Evolutionary conservation across 2,888 invertebrate species (phyloP), one percentile per base, ranked within the genome.

Genomic region (Andrena marginata): DNA sequence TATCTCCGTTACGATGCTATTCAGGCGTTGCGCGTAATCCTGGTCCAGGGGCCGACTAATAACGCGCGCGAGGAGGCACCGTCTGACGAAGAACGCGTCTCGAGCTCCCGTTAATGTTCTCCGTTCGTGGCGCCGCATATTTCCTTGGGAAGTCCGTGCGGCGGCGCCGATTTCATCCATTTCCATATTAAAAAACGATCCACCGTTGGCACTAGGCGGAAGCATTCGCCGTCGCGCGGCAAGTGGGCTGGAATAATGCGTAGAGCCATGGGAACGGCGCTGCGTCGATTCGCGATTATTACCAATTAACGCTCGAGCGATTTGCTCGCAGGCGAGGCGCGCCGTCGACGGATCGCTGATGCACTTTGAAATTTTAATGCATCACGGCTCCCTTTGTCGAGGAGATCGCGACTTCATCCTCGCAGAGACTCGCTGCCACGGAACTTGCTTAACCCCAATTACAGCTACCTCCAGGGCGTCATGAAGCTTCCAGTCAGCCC

Each of bases 291-390:
- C 8, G 33, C 23, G 20, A 77, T 80, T 75, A 84, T 70, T 54
- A 13, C 8, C 67, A 64, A 82, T 82, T 85, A 68, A 82, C 78
- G 59, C 16, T 42, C 62, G 71, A 63, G 33, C 23, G n/a, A 70
- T 8, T 76, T 20, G 49, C 23, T 29, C 16, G 33, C 29, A 48
- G 35, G 23, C 31, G 49, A 8, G 29, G 23, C 23, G 48, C 26
- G 54, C 31, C 5, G 26, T 60, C 13, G 60, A 8, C 1, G 42
- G 10, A 8, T 31, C 13, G 8, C 13, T 16, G n/a, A 48, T 54
- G 60, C 49, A 62, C 70, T 62, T 69, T 68, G 62, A 69, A 78
- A 74, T 80, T 80, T 83, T 85, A 87, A 85, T 71, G 78, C 80
- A 29, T 20, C 71, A 4, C n/a, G 29, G n/a, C 70, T 69, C 29